A percentile compares a stretch with the other conserved stretches of the same genome.
These are phyloP conservation scores for Eustalomyia histrio DNA, from an alignment of 2,888 invertebrate species.

Conservation along the genomic window DNA sequence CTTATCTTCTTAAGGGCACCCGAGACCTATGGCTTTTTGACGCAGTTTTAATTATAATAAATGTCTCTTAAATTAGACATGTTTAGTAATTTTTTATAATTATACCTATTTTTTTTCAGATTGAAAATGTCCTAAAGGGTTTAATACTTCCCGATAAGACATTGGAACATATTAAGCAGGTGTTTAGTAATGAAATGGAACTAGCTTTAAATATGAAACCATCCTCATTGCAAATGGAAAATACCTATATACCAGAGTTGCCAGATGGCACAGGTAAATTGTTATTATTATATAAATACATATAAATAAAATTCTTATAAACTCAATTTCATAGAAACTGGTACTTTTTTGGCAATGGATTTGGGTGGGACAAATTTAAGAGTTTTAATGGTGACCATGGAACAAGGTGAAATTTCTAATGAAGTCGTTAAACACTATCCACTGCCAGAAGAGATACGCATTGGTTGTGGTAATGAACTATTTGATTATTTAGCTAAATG, in stretches of 20 bases:
- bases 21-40: too few species aligned
- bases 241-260: slow-evolving; percentile 80
- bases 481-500: slow-evolving; percentile 89
- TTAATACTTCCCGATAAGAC: slow-evolving; percentile 78
- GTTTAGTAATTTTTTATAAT: too few species aligned
- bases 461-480: slow-evolving; percentile 83
- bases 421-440: slow-evolving; percentile 84
- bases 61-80: too few species aligned
- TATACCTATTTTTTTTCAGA: slow-evolving; percentile 2
- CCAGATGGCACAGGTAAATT: neutral
- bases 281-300: neutral
- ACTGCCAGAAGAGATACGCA: slow-evolving; percentile 82
- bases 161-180: slow-evolving; percentile 80
- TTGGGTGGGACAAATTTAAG: slow-evolving; percentile 91
- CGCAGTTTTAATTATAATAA: too few species aligned
- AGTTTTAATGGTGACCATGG: slow-evolving; percentile 84
- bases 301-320: neutral
- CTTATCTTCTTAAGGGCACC: too few species aligned
- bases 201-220: slow-evolving; percentile 83
- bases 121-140: slow-evolving; percentile 67
- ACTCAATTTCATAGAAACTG: slow-evolving; percentile 81
- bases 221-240: slow-evolving; percentile 88
- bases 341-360: slow-evolving; percentile 87
- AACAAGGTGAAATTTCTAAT: slow-evolving; percentile 81
- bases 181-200: slow-evolving; percentile 84